Base-by-base conservation (phyloP, 2,113 vertebrate species). In the Saguinus imperator region DNA sequence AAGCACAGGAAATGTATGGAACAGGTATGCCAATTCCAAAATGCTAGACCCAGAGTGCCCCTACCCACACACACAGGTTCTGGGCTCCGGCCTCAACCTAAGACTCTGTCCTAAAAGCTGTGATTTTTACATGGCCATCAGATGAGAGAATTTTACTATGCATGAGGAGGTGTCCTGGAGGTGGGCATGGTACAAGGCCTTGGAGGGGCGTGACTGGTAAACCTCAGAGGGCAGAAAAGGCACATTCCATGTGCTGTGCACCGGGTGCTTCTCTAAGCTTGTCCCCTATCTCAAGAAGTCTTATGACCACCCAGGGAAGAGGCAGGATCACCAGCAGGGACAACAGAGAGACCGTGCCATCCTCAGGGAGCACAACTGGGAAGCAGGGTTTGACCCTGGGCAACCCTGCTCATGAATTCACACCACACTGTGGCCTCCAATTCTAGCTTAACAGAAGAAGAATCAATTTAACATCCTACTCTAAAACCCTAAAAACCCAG, bases 241-340 rank as follows among this genome's bases (percentile, higher is more conserved):
- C 13, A 27, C 2, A 35, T 1, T 75, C 43, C 27, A 13, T 68
- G 66, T 75, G 25, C 20, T 17, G 23, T 2, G 6, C 17, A 52
- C 29, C n/a, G 6, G n/a, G 8, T 35, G 23, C 32, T 11, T 0
- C 25, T 58, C 52, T 81, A 4, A 50, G 29, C 25, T n/a, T 43
- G 29, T 20, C 9, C 1, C 3, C 23, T 23, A 43, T 86, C 17
- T 57, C 48, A 27, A 66, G 80, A 76, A 52, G 55, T 57, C 52
- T 55, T 1, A 0, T 0, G 8, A 11, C 50, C 27, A 37, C 25
- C 40, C 1, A 48, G 55, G 52, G 58, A 48, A 5, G 1, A 70
- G 68, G 70, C 17, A 21, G 14, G 0, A 43, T 13, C 20, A 5
- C 35, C 21, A 1, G 50, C 81, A 68, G 50, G 55, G 20, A 40